Base-by-base conservation (phyloP, 2,113 vertebrate genomes). In the Ifrita kowaldi region DNA sequence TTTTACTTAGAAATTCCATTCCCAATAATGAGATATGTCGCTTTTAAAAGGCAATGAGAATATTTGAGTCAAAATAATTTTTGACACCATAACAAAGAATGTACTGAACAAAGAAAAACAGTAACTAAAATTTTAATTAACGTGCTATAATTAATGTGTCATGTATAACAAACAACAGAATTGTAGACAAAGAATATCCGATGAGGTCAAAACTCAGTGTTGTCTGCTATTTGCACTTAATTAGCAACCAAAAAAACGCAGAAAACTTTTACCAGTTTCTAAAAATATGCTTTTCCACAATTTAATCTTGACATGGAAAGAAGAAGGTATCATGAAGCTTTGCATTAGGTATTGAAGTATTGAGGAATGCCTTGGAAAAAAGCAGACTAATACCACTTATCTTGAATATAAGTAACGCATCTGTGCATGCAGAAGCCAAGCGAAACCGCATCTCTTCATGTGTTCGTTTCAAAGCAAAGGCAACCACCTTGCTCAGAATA, bases 121-220 rank as follows among this genome's bases (percentile, higher is more conserved):
- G 46, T 87, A 69, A 82, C 90, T 81, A 84, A 33, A 84, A 46
- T 96, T 97, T 91, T 80, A 97, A 94, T 94, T 81, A 96, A 44
- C 77, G n/a, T 59, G 59, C 52, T 76, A 78, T 63, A 90, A 86
- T 95, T 80, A 95, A 91, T 37, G 53, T 3, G 3, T 81, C 75
- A 69, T 37, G 33, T 78, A 64, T 32, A 95, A 75, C 49, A 94
- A 95, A 69, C 57, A 32, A 69, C 5, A 80, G 44, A 57, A 64
- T 2, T 60, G 50, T 19, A 80, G 33, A 77, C 41, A 94, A 90
- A 90, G 74, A 74, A 57, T 71, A 86, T 42, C 55, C 79, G 32
- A 71, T 28, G 50, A 93, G 52, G 77, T 41, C 78, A 82, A 76
- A 89, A 94, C 55, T 57, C 27, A 47, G 39, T 76, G 46, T 92